These are phyloP conservation scores for Heliconius himera DNA, from an alignment of 1,140 invertebrate genomes.

Conservation along the genomic window DNA sequence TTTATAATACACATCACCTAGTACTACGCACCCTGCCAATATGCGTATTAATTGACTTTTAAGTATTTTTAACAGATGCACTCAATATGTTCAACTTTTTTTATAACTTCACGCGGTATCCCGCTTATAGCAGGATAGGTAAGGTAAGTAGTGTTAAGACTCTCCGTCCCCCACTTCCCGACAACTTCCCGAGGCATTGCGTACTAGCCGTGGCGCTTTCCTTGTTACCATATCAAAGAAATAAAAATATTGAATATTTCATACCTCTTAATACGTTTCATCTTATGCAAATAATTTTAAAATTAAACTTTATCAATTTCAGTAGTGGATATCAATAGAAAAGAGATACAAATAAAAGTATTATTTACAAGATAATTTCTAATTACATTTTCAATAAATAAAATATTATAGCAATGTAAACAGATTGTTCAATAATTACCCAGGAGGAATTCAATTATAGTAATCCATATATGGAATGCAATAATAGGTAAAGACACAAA, in stretches of 20 bases:
- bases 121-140: no score
- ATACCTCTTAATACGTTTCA: not conserved
- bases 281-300: not conserved
- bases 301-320: not conserved
- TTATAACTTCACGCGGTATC: not conserved
- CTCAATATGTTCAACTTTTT: not conserved
- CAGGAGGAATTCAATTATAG: not conserved
- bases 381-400: not conserved
- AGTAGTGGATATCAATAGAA: not conserved
- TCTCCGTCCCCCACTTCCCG: no score
- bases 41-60: no score
- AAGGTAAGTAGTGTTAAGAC: no score
- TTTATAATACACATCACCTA: no score
- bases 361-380: not conserved
- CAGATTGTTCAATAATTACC: slow-evolving; percentile 1
- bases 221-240: no score
- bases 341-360: no score
- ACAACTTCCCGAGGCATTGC: no score
- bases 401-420: not conserved
- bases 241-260: no score
- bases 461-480: not conserved
- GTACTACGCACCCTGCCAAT: no score
- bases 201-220: no score
- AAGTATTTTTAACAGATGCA: no score
- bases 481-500: not conserved